phyloP scores from a whole-genome alignment of 2,888 invertebrate genomes.

The Carabus problematicus region DNA sequence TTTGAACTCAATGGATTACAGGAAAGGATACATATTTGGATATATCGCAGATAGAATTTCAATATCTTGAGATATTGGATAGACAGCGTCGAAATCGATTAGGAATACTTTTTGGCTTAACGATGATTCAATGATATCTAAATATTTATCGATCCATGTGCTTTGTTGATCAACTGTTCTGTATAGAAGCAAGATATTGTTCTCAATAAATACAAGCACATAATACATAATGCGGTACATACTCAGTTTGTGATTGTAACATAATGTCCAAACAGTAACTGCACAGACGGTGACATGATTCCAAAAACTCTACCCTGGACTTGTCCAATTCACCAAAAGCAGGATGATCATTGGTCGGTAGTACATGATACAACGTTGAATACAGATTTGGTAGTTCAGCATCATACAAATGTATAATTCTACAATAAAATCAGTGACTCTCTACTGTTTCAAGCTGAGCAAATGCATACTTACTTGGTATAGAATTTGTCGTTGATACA shows the following conservation, averaged over 20 bases:
- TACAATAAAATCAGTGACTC: background rate
- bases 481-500: constrained; percentile 68
- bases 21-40: constrained; percentile 34
- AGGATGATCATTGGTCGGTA: constrained; percentile 17
- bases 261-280: constrained; percentile 54
- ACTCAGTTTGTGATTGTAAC: constrained; percentile 52
- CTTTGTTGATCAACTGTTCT: constrained; percentile 50
- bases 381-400: constrained; percentile 30
- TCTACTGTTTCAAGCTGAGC: background rate
- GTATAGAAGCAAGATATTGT: background rate
- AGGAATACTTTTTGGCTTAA: constrained; percentile 58
- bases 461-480: constrained; percentile 58
- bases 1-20: background rate
- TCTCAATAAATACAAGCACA: background rate
- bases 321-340: constrained; percentile 22
- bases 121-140: constrained; percentile 53
- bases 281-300: constrained; percentile 53
- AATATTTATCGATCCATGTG: constrained; percentile 53
- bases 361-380: constrained; percentile 22
- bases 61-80: constrained; percentile 45
- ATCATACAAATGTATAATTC: constrained; percentile 36
- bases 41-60: constrained; percentile 25
- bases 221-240: constrained; percentile 45
- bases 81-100: constrained; percentile 55
- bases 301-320: constrained; percentile 52